phyloP scores from a whole-genome alignment of 2,888 invertebrate genomes.

The Melangyna quadrimaculata region DNA sequence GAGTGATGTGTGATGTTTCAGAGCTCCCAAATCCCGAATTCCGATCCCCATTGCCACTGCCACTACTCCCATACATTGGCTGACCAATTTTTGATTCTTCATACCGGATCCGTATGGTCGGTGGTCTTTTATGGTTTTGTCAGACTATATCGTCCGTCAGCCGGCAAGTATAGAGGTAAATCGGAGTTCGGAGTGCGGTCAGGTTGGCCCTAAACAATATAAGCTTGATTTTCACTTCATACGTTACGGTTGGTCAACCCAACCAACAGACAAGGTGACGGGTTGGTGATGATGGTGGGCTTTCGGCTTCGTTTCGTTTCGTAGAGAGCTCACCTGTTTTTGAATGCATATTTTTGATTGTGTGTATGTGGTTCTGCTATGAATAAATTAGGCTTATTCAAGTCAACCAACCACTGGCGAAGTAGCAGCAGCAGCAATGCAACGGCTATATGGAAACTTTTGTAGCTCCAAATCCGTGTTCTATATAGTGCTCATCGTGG shows the following conservation, averaged over 20 bases:
- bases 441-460: slow-evolving; percentile 26
- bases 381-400: slow-evolving; percentile 72
- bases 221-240: slow-evolving; percentile 72
- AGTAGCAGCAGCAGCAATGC: slow-evolving; percentile 23
- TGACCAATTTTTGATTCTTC: slow-evolving; percentile 72
- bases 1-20: not conserved
- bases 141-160: slow-evolving; percentile 67
- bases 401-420: slow-evolving; percentile 65
- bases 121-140: slow-evolving; percentile 70
- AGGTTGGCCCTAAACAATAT: slow-evolving; percentile 69
- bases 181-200: slow-evolving; percentile 45
- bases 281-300: not conserved
- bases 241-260: slow-evolving; percentile 60
- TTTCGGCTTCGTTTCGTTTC: too few species aligned
- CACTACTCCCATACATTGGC: slow-evolving; percentile 37
- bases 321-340: slow-evolving; percentile 61
- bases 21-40: not conserved
- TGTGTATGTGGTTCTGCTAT: slow-evolving; percentile 70
- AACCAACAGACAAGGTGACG: not conserved
- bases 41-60: not conserved
- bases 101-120: slow-evolving; percentile 68
- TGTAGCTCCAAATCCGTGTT: slow-evolving; percentile 34
- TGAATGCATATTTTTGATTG: slow-evolving; percentile 71
- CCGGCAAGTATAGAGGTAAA: slow-evolving; percentile 30
- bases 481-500: not conserved